These are phyloP conservation scores for Hemithea aestivaria DNA, from an alignment of 2,888 invertebrate species.

Conservation along the genomic window DNA sequence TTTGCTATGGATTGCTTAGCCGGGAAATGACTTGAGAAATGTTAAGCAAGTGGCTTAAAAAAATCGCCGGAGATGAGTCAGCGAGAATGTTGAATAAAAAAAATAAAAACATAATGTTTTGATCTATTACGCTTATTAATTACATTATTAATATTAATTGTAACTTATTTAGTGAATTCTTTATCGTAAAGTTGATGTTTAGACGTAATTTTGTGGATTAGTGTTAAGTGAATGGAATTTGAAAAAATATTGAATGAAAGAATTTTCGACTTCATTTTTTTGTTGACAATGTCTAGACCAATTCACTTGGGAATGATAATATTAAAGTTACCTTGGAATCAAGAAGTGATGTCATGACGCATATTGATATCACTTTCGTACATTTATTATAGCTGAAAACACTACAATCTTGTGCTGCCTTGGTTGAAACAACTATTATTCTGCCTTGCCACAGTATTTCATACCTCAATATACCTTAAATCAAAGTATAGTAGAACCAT, in stretches of 20 bases:
- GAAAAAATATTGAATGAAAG: conserved; percentile 12
- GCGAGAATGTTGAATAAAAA: conserved; percentile 30
- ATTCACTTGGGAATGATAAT: conserved; percentile 6
- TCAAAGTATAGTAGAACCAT: not conserved
- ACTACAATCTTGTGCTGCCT: too few species aligned
- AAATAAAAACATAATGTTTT: conserved; percentile 74
- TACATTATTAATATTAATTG: conserved; percentile 61
- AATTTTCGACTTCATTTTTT: conserved; percentile 15
- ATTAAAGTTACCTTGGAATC: too few species aligned
- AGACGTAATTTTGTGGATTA: conserved; percentile 52
- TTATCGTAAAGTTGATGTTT: conserved; percentile 68
- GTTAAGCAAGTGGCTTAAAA: conserved; percentile 44
- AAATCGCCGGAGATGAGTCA: conserved; percentile 29
- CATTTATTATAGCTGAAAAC: too few species aligned
- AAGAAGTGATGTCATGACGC: too few species aligned
- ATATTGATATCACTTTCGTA: too few species aligned
- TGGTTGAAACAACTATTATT: too few species aligned
- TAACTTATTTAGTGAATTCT: conserved; percentile 70
- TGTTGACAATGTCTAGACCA: conserved; percentile 7
- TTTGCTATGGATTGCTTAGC: conserved; percentile 17
- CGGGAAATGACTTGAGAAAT: conserved; percentile 5
- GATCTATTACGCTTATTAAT: conserved; percentile 79
- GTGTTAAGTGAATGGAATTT: conserved; percentile 17
- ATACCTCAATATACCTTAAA: too few species aligned
- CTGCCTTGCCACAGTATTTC: too few species aligned